Conservation (phyloP, 1,140 invertebrate genomes). For the Megathymus violae region DNA sequence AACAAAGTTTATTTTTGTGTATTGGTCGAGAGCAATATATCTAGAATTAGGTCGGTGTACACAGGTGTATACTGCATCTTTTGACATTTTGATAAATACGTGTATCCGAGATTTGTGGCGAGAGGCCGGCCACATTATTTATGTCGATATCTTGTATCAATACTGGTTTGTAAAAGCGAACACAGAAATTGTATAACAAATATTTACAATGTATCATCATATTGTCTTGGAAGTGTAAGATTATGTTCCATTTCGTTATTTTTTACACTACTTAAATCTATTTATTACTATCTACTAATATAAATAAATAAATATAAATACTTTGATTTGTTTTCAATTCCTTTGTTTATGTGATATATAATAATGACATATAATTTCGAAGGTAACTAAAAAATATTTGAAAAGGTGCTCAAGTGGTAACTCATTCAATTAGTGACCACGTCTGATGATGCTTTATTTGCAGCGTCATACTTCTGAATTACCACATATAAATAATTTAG, state of each 20-base stretch:
- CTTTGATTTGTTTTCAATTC: too few species aligned
- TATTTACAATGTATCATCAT: not conserved
- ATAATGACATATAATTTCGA: too few species aligned
- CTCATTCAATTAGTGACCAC: too few species aligned
- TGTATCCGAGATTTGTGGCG: conserved; percentile 44
- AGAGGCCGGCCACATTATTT: conserved; percentile 41
- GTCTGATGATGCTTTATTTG: too few species aligned
- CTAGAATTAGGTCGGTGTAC: conserved; percentile 49
- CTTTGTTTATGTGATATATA: too few species aligned
- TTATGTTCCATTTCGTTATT: not conserved
- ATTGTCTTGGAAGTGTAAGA: not conserved
- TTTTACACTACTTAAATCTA: not conserved
- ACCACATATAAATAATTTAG: too few species aligned
- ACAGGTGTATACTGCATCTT: conserved; percentile 51
- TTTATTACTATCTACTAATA: too few species aligned
- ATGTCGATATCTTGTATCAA: conserved; percentile 42
- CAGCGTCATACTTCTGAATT: too few species aligned
- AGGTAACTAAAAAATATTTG: too few species aligned
- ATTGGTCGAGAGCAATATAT: conserved; percentile 31
- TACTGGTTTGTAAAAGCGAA: conserved; percentile 8
- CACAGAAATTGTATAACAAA: not conserved
- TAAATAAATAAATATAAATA: too few species aligned
- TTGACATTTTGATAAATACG: conserved; percentile 53
- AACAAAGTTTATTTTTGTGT: conserved; percentile 27
- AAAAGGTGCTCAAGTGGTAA: too few species aligned